Conservation (phyloP, 2,797 vertebrate genomes). For the Hoplostethus mediterraneus region DNA sequence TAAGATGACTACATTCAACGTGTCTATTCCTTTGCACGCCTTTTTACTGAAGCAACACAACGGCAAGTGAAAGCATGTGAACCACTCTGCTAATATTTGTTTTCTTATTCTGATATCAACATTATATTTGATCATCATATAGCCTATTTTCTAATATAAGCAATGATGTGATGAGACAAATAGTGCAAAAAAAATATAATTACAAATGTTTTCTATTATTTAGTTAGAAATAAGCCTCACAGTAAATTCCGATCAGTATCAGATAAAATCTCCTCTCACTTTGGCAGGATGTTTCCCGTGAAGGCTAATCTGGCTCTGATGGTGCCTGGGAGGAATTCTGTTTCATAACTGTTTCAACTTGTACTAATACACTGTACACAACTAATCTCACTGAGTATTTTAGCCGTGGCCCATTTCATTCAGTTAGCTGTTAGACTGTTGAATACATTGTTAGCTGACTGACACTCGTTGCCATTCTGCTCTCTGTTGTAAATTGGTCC, state of each 20-base stretch:
- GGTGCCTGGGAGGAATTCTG: neutral
- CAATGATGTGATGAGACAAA: neutral
- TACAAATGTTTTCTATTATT: neutral
- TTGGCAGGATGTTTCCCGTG: constrained; percentile 11
- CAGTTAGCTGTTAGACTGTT: neutral
- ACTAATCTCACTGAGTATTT: neutral
- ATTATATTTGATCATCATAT: neutral
- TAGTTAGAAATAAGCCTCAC: neutral
- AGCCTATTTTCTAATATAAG: too few relatives aligned
- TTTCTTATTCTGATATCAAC: neutral
- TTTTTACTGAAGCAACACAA: neutral
- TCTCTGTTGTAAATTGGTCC: neutral
- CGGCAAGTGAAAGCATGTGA: neutral
- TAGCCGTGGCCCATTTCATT: neutral
- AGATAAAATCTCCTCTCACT: neutral
- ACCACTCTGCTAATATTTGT: neutral
- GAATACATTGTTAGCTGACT: neutral
- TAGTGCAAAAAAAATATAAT: neutral
- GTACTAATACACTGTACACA: neutral
- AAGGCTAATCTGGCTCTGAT: neutral
- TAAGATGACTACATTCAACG: neutral
- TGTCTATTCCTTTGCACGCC: neutral
- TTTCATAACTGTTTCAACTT: constrained; percentile 19
- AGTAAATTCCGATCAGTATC: neutral
- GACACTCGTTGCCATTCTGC: neutral